Evolutionary conservation across 2,888 invertebrate genomes (phyloP).

Genomic region (Chalcosyrphus nemorum): DNA sequence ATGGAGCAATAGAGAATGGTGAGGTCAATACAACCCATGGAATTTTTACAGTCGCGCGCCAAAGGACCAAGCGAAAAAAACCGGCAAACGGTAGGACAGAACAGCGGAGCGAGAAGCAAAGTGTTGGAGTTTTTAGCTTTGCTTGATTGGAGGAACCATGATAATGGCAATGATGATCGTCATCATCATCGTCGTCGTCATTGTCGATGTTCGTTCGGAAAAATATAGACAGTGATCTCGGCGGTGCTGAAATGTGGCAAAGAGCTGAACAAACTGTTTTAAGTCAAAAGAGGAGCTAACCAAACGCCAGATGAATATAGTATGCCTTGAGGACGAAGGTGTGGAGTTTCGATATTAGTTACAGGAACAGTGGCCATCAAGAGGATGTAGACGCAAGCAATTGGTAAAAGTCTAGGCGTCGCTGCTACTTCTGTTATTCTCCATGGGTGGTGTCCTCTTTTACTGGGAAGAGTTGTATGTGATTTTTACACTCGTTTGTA

Average conservation of each 20-base stretch:
- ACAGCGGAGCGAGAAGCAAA: slow-evolving; percentile 1
- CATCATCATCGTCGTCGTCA: slow-evolving; percentile 30
- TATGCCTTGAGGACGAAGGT: background rate
- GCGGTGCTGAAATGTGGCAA: slow-evolving; percentile 54
- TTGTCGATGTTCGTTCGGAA: slow-evolving; percentile 14
- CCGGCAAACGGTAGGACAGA: slow-evolving; percentile 40
- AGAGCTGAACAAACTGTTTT: slow-evolving; percentile 33
- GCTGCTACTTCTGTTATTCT: too few relatives aligned
- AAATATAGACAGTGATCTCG: slow-evolving; percentile 36
- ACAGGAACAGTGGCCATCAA: background rate
- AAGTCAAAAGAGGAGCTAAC: slow-evolving; percentile 50
- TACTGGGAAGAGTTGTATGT: too few relatives aligned
- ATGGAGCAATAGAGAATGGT: slow-evolving; percentile 22
- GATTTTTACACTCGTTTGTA: too few relatives aligned
- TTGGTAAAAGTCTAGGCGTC: too few relatives aligned
- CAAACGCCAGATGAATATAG: slow-evolving; percentile 39
- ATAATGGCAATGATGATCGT: slow-evolving; percentile 59
- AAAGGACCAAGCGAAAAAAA: slow-evolving; percentile 42
- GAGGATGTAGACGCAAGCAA: background rate
- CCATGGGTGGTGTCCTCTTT: too few relatives aligned
- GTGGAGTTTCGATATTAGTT: background rate
- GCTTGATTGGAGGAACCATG: slow-evolving; percentile 43
- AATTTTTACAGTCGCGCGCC: slow-evolving; percentile 71
- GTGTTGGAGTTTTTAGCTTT: slow-evolving; percentile 39
- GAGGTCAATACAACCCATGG: slow-evolving; percentile 77